Evolutionary conservation across 2,888 invertebrate genomes (phyloP), one percentile per base, ranked within the genome.

Genomic region (Habroteleia sp.): DNA sequence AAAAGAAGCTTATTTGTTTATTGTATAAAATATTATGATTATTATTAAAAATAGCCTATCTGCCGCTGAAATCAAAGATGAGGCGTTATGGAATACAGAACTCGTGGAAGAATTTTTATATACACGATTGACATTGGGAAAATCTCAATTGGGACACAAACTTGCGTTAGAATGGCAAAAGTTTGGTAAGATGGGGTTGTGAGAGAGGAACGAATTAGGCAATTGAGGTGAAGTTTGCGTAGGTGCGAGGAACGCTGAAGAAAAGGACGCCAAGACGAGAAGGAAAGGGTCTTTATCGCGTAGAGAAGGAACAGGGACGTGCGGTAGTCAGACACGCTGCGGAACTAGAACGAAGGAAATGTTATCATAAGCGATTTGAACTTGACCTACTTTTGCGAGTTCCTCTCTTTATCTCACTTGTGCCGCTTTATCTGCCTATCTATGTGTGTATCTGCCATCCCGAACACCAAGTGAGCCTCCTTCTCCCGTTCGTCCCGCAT

Each of bases 281-380:
- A 14, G 25, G n/a, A n/a, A 20, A 54, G 41, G 41, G 58, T 31
- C 41, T 8, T 10, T 2, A 25, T 7, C 7, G 16, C 44, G 60
- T 11, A 8, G 50, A 31, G 20, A 35, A 17, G 20, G 42, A 42
- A 60, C 68, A 72, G 76, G 69, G 74, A 77, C 77, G 11, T 17
- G 10, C 75, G 5, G 41, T 8, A 27, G 25, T 42, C 25, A 27
- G 42, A 42, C 13, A 2, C 74, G 71, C 58, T 50, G 63, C 42
- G 48, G 75, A 77, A 80, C 77, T 79, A 76, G 80, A 80, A 80
- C 81, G 81, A 76, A 79, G 80, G 80, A 84, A 85, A 83, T 81
- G 86, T 85, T 87, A 86, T 86, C 84, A 85, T 86, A 85, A 86
- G 85, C 84, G 83, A 82, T 82, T 66, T 83, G 87, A 87, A 87